Base-by-base conservation (phyloP, 2,888 invertebrate genomes). In the Folsomia candida region DNA sequence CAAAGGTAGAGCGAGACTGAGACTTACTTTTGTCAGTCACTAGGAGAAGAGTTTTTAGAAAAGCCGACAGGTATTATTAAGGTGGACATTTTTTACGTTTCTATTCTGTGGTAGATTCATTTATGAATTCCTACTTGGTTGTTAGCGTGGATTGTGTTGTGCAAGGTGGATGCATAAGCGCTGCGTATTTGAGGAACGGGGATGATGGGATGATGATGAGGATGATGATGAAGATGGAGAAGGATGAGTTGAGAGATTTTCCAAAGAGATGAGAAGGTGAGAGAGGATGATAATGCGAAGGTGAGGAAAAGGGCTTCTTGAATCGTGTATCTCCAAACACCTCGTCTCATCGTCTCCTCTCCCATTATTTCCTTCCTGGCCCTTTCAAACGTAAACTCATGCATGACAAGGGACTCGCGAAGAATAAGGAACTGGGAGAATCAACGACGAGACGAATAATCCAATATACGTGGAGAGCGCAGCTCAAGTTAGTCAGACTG, bases 361-460 rank as follows among this genome's bases (percentile, higher is more conserved):
- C 71, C 73, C 73, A 77, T 77, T 77, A 77, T 22, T 54, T 37
- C 37, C 37, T 37, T 37, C 68, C 20, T 64, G 37, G 71, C 68
- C 75, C 75, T 75, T 76, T 78, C 70, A 75, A 72, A 69, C 76
- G 70, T 78, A 70, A 78, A 76, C 71, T 74, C 67, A 72, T 69
- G 72, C 71, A 71, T 71, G 76, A 75, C 75, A 73, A 54, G 54
- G 54, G 54, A 54, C 57, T 65, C 60, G 66, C 65, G 51, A 70
- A 28, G 24, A 59, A 20, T 29, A 20, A 28, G 18, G 57, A 20
- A n/a, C 24, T n/a, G 22, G 57, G 29, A 29, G 22, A 54, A 29
- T 20, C 25, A n/a, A 20, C 26, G 59, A 67, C 24, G 26, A 65
- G 9, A 24, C 29, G 27, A 62, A 62, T 29, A 62, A n/a, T n/a